These are phyloP conservation scores for Cephalopachus bancanus DNA, from an alignment of 2,797 vertebrate species.

Conservation along the genomic window DNA sequence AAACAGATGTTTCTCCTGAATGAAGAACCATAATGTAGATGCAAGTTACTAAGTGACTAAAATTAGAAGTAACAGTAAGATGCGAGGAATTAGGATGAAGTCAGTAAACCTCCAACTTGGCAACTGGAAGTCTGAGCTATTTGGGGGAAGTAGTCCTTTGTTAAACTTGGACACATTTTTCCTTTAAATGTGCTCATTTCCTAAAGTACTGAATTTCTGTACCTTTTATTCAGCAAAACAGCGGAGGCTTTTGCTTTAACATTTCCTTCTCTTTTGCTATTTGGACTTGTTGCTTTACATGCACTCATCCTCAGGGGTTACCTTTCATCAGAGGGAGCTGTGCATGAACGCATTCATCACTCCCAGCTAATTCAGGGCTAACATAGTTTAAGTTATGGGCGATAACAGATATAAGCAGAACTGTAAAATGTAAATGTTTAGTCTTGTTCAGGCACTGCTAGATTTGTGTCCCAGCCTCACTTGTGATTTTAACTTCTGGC, in stretches of 20 bases:
- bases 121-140: slow-evolving; percentile 3
- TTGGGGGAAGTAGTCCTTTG: slow-evolving; percentile 48
- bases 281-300: slow-evolving; percentile 53
- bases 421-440: slow-evolving; percentile 70
- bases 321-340: slow-evolving; percentile 46
- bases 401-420: slow-evolving; percentile 75
- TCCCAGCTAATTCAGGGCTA: slow-evolving; percentile 8
- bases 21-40: not conserved
- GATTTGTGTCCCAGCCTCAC: slow-evolving; percentile 52
- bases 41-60: slow-evolving; percentile 7
- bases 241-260: slow-evolving; percentile 40
- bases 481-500: slow-evolving; percentile 75
- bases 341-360: not conserved
- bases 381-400: slow-evolving; percentile 53
- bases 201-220: slow-evolving; percentile 70
- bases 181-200: slow-evolving; percentile 59
- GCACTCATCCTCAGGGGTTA: not conserved
- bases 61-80: slow-evolving; percentile 53
- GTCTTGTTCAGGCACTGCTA: slow-evolving; percentile 71
- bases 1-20: not conserved
- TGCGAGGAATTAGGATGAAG: slow-evolving; percentile 24
- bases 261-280: slow-evolving; percentile 59
- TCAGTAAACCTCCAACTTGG: slow-evolving; percentile 18
- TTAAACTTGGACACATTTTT: slow-evolving; percentile 64
- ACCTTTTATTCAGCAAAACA: slow-evolving; percentile 59